Evolutionary conservation across 2,888 invertebrate genomes (phyloP), one percentile per base, ranked within the genome.

Genomic region (Pheosia tremula): DNA sequence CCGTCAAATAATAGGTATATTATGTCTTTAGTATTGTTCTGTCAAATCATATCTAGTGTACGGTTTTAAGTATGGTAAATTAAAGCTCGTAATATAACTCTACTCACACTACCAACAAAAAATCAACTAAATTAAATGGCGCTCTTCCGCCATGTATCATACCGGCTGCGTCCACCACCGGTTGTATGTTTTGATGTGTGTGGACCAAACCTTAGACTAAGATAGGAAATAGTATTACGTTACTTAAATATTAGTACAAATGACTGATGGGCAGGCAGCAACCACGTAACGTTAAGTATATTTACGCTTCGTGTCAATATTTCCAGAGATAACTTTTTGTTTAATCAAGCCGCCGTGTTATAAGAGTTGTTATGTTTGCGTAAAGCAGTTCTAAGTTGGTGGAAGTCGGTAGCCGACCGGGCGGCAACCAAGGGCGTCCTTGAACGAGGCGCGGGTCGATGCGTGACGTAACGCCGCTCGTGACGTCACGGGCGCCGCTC

Each of bases 381-480:
- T 78, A 72, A 73, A 81, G 78, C 78, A 79, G 66, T 67, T 72
- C 62, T 70, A 69, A 72, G 76, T 67, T 82, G 79, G 76, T 84
- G 85, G 88, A 90, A 89, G 85, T 86, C 79, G 74, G 83, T 80
- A 84, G 83, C 78, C 82, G 77, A 77, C 68, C 70, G 80, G 82
- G 78, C 79, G 79, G 77, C 75, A 75, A 77, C 81, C 88, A 89
- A 88, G 89, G 88, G 82, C 90, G 92, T 86, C 93, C 93, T 93
- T 93, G 93, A 91, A 86, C 64, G 82, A 82, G 85, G 85, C 83
- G 81, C 87, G 83, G 86, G 83, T 93, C 93, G 93, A 93, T 93
- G 84, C 61, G 82, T 91, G 92, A 91, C 93, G 93, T 91, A 82
- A 87, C 75, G 66, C 66, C 66, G 72, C 75, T 67, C 65, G 85